Base-by-base conservation (phyloP, 2,113 vertebrate genomes). In the Nothocercus julius region DNA sequence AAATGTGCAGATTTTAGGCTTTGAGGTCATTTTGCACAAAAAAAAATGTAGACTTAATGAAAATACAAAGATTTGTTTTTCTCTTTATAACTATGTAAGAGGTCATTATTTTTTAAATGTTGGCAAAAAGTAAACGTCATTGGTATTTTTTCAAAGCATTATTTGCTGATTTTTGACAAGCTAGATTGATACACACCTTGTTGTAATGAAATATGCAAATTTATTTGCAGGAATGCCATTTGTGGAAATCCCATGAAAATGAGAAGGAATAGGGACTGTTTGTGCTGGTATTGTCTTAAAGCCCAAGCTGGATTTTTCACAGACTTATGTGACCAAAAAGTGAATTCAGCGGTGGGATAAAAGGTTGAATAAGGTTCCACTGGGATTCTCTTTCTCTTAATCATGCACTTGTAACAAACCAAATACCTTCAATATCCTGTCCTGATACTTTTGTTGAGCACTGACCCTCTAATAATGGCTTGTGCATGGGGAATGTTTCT, bases 271-370 rank as follows among this genome's bases (percentile, higher is more conserved):
- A 45, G 73, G 73, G 24, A 44, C 77, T 32, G 36, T 54, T 61
- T 59, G 18, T 27, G 18, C 69, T 92, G 87, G 81, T 16, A 36
- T 1, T 1, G n/a, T 12, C 45, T 86, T 89, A 91, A 86, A 87
- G 81, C 45, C 74, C 44, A 64, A 17, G 45, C 70, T 86, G 86
- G 77, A 69, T 81, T 84, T 96, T 91, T 86, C 74, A 63, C 40
- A 42, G 3, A 62, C 51, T 32, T 75, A 67, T 63, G 40, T 75
- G 81, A n/a, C 86, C 81, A 56, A 81, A 44, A 83, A 93, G 36
- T 51, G 54, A 78, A 75, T 78, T 63, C 81, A 78, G 22, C 19
- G 18, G 81, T 12, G 17, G 10, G 22, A 14, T 27, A 47, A 86
- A 44, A 63, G 25, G 13, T 63, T 8, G 27, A 5, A 15, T 4